These are phyloP conservation scores for Drusus annulatus DNA, from an alignment of 1,140 invertebrate species.

Conservation along the genomic window DNA sequence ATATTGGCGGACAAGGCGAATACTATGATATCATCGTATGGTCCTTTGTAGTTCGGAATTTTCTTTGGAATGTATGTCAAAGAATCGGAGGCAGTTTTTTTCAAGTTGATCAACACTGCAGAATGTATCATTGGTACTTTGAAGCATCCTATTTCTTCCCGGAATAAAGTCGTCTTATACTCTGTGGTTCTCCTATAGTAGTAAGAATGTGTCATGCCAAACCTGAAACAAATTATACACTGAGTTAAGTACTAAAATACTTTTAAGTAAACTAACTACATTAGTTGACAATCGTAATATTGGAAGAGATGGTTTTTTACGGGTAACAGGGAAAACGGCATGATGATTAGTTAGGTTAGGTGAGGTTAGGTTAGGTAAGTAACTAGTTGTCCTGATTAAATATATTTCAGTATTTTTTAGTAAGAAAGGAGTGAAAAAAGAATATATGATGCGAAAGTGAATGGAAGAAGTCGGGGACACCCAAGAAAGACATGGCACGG, in stretches of 20 bases:
- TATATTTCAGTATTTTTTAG: no score
- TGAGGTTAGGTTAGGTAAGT: no score
- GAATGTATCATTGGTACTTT: conserved; percentile 94
- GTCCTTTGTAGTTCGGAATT: conserved; percentile 79
- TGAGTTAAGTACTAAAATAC: background rate
- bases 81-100: conserved; percentile 72
- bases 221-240: conserved; percentile 80
- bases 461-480: no score
- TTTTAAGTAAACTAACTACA: background rate
- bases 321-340: no score
- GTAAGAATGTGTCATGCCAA: conserved; percentile 89
- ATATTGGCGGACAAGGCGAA: conserved; percentile 90
- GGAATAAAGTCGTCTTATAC: conserved; percentile 86
- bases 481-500: no score
- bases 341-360: no score
- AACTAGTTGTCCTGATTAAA: no score
- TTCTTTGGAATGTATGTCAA: conserved; percentile 85
- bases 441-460: no score
- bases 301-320: no score
- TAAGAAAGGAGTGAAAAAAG: no score
- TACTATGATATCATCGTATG: conserved; percentile 94
- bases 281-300: no score
- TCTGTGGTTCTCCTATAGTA: conserved; percentile 92
- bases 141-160: conserved; percentile 83
- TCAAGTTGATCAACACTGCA: conserved; percentile 88